These are phyloP conservation scores for Synanthedon formicaeformis DNA, from an alignment of 2,888 invertebrate genomes.

Conservation along the genomic window DNA sequence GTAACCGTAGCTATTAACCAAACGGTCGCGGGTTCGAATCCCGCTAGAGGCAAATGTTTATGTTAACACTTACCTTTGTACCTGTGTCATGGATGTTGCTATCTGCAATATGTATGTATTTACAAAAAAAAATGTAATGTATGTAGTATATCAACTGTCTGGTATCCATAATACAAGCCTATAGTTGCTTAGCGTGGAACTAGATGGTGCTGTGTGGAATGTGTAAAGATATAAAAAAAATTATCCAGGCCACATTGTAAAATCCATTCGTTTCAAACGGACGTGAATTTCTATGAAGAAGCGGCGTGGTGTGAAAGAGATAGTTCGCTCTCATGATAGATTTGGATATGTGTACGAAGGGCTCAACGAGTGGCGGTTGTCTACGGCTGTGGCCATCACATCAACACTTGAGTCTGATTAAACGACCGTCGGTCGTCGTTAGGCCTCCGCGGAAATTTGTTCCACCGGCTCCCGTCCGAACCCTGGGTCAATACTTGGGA, in stretches of 20 bases:
- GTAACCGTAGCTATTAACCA: too few species aligned
- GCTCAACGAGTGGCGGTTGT: constrained; percentile 13
- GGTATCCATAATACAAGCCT: too few species aligned
- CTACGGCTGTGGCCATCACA: constrained; percentile 16
- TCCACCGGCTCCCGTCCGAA: constrained; percentile 28
- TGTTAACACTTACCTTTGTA: too few species aligned
- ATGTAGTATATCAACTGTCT: too few species aligned
- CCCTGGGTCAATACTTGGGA: constrained; percentile 29
- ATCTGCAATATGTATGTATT: too few species aligned
- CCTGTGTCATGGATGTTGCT: too few species aligned
- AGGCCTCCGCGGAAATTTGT: constrained; percentile 37
- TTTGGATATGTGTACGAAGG: constrained; percentile 24
- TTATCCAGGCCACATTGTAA: neutral
- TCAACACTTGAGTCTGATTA: constrained; percentile 57
- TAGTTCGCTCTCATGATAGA: constrained; percentile 28
- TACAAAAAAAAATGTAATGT: too few species aligned
- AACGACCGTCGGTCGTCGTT: constrained; percentile 42
- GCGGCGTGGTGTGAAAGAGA: neutral
- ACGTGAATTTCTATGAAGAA: neutral
- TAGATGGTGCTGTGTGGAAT: too few species aligned
- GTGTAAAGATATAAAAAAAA: too few species aligned
- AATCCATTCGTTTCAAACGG: neutral
- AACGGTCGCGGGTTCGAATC: too few species aligned
- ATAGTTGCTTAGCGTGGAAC: too few species aligned
- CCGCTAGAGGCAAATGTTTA: too few species aligned